Base-by-base conservation (phyloP, 2,888 invertebrate genomes). In the Antitype chi region DNA sequence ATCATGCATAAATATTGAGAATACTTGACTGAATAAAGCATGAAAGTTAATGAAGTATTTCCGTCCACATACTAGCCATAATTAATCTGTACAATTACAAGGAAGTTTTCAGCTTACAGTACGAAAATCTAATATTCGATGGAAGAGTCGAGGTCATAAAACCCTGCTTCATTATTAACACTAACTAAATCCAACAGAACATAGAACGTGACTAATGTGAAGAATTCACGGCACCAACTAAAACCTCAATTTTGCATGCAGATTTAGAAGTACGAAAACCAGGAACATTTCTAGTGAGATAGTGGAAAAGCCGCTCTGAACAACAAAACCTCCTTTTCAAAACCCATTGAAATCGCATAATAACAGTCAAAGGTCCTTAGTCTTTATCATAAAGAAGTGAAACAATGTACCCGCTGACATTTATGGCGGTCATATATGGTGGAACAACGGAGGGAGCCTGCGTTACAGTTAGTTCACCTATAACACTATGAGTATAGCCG, bases 381-480 rank as follows among this genome's bases (percentile, higher is more conserved):
- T 53, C 68, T 73, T 70, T 78, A 67, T 67, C 81, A 80, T 87
- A 87, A 82, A 89, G 78, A 84, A 80, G 47, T 81, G 25, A 82
- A 78, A 89, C 85, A 88, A 82, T 85, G 79, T 83, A 52, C 74
- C 69, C 57, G 86, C 77, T 80, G 86, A 85, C 88, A 83, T 88
- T 86, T 88, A 88, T 80, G 75, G 78, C 69, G 53, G 55, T 79
- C 89, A 69, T 87, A 89, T 91, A 91, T 89, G 91, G 90, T 81
- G 80, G 89, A 90, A 91, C 90, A 92, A 91, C 92, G 89, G 90
- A 90, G 91, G 90, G 91, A 88, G 88, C 82, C 82, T 88, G 89
- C 88, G 87, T 87, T 92, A 95, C 94, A 93, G 95, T 95, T 95
- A 95, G 85, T 90, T 91, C 90, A 91, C 90, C 91, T 90, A 91